Conservation (phyloP, 1,140 invertebrate genomes). For the Philopotamus ludificatus region DNA sequence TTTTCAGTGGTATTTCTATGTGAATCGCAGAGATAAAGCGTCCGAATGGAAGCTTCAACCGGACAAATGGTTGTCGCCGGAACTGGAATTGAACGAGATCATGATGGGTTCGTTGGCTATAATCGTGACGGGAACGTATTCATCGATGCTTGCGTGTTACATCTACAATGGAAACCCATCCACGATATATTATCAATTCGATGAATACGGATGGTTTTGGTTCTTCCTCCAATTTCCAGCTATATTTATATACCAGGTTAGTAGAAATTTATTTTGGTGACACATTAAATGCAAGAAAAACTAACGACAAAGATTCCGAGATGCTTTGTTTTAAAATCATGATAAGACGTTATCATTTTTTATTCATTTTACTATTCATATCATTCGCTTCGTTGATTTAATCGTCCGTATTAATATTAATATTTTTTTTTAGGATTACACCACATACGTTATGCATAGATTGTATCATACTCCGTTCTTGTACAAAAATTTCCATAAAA, state of each 20-base stretch:
- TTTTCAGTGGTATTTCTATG: slow-evolving; percentile 71
- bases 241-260: slow-evolving; percentile 64
- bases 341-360: background rate
- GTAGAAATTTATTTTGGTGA: no score
- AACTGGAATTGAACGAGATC: slow-evolving; percentile 69
- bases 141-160: slow-evolving; percentile 63
- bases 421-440: slow-evolving; percentile 64
- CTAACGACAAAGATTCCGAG: no score
- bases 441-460: slow-evolving; percentile 67
- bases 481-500: slow-evolving; percentile 72
- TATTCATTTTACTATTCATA: slow-evolving; percentile 1
- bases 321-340: no score
- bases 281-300: no score
- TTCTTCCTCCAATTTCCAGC: slow-evolving; percentile 64
- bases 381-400: no score
- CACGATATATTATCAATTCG: slow-evolving; percentile 63
- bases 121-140: slow-evolving; percentile 56
- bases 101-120: slow-evolving; percentile 63
- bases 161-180: slow-evolving; percentile 66
- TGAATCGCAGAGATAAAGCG: slow-evolving; percentile 57
- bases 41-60: slow-evolving; percentile 76
- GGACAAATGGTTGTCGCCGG: slow-evolving; percentile 63
- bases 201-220: slow-evolving; percentile 66
- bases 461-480: slow-evolving; percentile 67
- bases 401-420: no score